Evolutionary conservation across 2,797 vertebrate genomes (phyloP).

Genomic region (Microhierax caerulescens): DNA sequence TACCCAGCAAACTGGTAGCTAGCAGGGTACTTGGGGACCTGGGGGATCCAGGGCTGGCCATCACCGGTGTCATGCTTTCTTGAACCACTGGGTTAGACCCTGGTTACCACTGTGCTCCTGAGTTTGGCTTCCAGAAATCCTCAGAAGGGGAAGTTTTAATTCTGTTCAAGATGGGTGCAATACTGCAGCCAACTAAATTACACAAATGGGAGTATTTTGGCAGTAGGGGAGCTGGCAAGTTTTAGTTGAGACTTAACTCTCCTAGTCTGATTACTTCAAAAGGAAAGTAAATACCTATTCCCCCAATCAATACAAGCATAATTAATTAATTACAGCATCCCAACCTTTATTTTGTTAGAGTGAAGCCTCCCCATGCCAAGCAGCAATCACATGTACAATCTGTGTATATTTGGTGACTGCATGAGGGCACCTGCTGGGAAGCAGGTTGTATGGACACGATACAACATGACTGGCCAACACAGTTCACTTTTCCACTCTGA

Average conservation of each 20-base stretch:
- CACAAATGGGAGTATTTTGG: background rate
- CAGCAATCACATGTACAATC: no score
- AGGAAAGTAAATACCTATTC: background rate
- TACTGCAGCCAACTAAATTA: background rate
- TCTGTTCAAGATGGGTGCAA: rapidly evolving
- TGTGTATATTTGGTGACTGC: rapidly evolving
- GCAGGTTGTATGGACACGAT: rapidly evolving
- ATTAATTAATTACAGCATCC: background rate
- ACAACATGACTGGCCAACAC: rapidly evolving
- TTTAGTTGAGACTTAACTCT: background rate
- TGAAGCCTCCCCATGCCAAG: background rate
- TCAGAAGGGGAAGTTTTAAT: background rate
- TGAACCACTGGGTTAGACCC: background rate
- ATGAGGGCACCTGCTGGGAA: background rate
- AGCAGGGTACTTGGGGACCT: rapidly evolving
- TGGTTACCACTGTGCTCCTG: background rate
- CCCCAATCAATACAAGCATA: background rate
- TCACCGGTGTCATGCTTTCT: background rate
- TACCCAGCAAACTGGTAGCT: rapidly evolving
- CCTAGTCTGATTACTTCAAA: background rate
- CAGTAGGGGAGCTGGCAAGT: background rate
- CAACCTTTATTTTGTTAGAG: background rate
- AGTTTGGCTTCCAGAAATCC: background rate
- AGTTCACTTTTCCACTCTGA: rapidly evolving
- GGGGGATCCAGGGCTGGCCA: background rate